phyloP scores from a whole-genome alignment of 2,113 vertebrate genomes.

The Pantherophis guttatus region DNA sequence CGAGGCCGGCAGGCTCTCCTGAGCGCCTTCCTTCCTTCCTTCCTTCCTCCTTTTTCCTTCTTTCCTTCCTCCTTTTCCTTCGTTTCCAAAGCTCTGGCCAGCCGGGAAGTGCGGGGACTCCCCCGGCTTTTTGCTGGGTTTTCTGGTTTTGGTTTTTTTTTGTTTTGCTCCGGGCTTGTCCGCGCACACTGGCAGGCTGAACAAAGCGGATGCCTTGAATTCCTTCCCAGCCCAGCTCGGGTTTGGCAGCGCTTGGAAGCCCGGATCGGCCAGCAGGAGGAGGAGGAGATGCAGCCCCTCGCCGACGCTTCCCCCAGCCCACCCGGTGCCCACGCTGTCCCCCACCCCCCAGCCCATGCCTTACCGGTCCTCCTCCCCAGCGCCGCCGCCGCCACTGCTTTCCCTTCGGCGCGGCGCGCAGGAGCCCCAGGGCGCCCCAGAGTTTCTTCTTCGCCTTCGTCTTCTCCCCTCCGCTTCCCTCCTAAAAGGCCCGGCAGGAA shows the following conservation, averaged over 20 bases:
- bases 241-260: conserved; percentile 37
- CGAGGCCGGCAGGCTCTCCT: not conserved
- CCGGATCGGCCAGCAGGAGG: not conserved
- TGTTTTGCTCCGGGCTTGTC: not conserved
- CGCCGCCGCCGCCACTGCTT: not conserved
- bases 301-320: not conserved
- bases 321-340: not conserved
- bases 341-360: not conserved
- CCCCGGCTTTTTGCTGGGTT: not conserved
- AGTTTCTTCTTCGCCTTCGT: not conserved
- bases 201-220: conserved; percentile 76
- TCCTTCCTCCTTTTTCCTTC: too few species aligned
- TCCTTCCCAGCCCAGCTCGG: conserved; percentile 62
- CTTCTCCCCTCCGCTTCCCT: not conserved
- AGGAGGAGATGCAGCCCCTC: not conserved
- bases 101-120: not conserved
- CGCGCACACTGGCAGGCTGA: conserved; percentile 57
- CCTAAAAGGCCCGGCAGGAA: not conserved
- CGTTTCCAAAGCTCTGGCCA: not conserved
- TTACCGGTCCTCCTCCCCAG: not conserved
- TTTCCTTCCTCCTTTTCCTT: not conserved
- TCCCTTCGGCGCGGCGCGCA: not conserved
- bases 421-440: not conserved
- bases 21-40: not conserved
- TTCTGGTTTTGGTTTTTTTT: too few species aligned